These are phyloP conservation scores for Otis tarda DNA, from an alignment of 2,113 vertebrate species.

Conservation along the genomic window DNA sequence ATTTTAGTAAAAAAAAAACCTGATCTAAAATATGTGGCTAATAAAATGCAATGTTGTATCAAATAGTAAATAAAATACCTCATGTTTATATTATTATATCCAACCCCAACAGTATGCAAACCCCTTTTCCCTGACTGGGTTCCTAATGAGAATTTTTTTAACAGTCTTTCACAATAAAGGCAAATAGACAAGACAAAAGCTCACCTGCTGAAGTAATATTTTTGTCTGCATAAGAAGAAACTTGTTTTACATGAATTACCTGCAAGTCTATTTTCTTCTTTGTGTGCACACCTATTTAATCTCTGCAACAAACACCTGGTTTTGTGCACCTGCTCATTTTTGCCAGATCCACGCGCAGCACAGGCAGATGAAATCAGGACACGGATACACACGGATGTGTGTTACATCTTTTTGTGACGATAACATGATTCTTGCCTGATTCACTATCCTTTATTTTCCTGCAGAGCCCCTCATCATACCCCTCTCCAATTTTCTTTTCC, in stretches of 20 bases:
- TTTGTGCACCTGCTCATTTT: neutral
- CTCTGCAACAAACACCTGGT: neutral
- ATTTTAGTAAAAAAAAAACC: neutral
- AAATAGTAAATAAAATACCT: too few species aligned
- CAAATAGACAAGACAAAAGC: neutral
- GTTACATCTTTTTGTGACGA: neutral
- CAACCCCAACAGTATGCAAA: neutral
- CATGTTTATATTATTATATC: too few species aligned
- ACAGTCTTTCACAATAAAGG: neutral
- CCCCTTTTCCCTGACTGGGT: too few species aligned
- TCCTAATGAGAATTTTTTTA: neutral
- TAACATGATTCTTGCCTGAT: neutral
- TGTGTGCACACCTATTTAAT: neutral
- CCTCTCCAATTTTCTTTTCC: neutral
- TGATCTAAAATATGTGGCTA: neutral
- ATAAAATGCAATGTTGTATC: neutral
- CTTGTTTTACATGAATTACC: neutral
- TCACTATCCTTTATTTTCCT: neutral
- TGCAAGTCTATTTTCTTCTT: neutral
- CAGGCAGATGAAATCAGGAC: neutral
- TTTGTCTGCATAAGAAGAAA: neutral
- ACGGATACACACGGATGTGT: neutral
- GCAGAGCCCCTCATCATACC: neutral
- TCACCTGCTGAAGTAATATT: neutral
- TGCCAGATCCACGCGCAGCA: neutral